These are phyloP conservation scores for Egretta garzetta DNA, from an alignment of 2,113 vertebrate species.

Conservation along the genomic window DNA sequence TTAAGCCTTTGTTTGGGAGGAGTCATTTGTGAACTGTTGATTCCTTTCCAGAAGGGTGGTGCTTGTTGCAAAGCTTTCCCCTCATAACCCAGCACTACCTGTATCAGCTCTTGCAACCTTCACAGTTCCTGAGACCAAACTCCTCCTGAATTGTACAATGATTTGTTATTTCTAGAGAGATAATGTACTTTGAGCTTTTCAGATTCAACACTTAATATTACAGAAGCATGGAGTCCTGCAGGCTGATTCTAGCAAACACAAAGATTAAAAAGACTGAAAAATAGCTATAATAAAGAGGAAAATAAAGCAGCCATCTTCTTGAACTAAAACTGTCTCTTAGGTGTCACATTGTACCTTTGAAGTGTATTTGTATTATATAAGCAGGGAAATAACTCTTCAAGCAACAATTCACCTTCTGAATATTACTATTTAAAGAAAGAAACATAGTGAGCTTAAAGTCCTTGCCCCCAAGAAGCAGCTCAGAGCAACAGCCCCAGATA, in stretches of 20 bases:
- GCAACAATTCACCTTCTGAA: background rate
- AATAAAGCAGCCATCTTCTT: background rate
- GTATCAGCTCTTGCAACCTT: background rate
- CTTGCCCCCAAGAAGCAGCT: background rate
- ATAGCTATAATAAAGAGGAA: background rate
- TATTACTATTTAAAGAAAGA: background rate
- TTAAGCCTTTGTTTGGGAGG: background rate
- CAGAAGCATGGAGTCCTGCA: background rate
- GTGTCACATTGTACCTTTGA: background rate
- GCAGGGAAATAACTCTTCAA: background rate
- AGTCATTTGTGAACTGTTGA: background rate
- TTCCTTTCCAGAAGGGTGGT: background rate
- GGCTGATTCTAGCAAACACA: background rate
- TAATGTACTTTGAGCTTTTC: background rate
- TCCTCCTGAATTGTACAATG: background rate
- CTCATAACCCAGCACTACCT: background rate
- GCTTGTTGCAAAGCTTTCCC: background rate
- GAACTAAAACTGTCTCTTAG: background rate
- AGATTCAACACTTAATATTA: background rate
- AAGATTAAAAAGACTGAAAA: background rate
- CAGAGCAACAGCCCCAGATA: background rate
- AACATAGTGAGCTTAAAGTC: background rate
- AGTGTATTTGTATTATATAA: background rate
- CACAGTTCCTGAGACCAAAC: background rate
- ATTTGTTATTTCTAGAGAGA: background rate